Base-by-base conservation (phyloP, 2,888 invertebrate species). In the Venusia cambrica region DNA sequence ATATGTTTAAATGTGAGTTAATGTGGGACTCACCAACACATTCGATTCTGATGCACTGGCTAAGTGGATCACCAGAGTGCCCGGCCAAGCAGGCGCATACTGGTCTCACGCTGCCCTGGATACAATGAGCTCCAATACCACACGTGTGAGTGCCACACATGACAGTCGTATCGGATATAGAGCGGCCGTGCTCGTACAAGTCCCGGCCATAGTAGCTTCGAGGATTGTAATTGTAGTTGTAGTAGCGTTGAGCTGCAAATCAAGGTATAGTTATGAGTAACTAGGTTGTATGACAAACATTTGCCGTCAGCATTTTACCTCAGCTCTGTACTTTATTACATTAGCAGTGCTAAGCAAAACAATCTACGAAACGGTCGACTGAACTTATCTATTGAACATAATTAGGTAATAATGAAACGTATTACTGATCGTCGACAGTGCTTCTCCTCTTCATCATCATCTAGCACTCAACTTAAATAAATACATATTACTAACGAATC, bases 41-140 rank as follows among this genome's bases (percentile, higher is more conserved):
- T 62, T 94, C 94, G 27, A 92, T 93, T 48, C 91, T 90, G 56
- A 90, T 89, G 68, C 96, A 96, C 51, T 90, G 89, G 1, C 89
- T 84, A 39, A 94, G 77, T 0, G 96, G 94, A 73, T 95, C 94
- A 13, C 95, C 96, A 49, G 92, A 92, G 70, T 94, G 91, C 1
- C 94, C 92, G 4, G 93, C 91, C 47, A 94, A 85, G 56, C 94
- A 95, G 10, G 94, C 93, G 63, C 95, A 95, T 3, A 94, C 94
- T 0, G 94, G 93, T 30, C 94, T 87, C 45, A 93, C 93, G 46
- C 91, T 92, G 47, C 89, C 79, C 41, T 88, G 75, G 42, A 90
- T 90, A 58, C 92, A 93, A 43, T 92, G 89, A 1, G 92, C 92
- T 20, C 92, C 92, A 3, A 88, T 88, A 1, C 92, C 92, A 53